Evolutionary conservation across 1,140 invertebrate genomes (phyloP), one percentile per base, ranked within the genome.

Genomic region (Anagrus nilaparvatae): DNA sequence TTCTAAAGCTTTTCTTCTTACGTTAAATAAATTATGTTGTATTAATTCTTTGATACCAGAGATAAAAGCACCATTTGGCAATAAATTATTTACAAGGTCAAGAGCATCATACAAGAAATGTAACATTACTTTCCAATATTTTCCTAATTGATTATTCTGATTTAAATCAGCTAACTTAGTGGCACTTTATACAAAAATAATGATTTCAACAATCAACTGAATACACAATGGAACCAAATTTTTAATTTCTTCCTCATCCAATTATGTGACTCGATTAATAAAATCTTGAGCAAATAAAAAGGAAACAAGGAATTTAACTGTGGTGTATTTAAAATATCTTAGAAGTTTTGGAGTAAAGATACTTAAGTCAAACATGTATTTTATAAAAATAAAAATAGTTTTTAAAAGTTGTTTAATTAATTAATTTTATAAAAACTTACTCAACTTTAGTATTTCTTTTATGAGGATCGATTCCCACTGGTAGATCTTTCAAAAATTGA

Each of bases 1-100:
- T 53, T 94, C 89, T 62, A 94, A 73, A 1, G 84, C 77, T 60
- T 89, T 87, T 35, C 80, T 74, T 50, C 82, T 74, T 2, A 95
- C 80, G 3, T 74, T 73, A 1, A 76, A 51, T 10, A 84, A 53
- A 14, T 78, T 71, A 51, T 90, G 79, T 12, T 72, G 63, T 47
- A 92, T 58, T 25, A 93, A 66, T 2, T 77, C 74, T 40, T 75
- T 71, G 3, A 91, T 67, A 2, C 87, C 88, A 18, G 75, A 63
- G 9, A 93, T 57, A 57, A 95, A 91, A 65, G 85, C 75, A 4
- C 71, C 59, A 7, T 81, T 76, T 0, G 86, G 83, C 24, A 95
- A 60, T 9, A 94, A 54, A 24, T 78, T 79, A 51, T 90, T 90
- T 1, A 81, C 72, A 52, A 79, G 74, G 53, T 86, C 82, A 40